Evolutionary conservation across 2,888 invertebrate genomes (phyloP).

Genomic region (Agonum fuliginosum): DNA sequence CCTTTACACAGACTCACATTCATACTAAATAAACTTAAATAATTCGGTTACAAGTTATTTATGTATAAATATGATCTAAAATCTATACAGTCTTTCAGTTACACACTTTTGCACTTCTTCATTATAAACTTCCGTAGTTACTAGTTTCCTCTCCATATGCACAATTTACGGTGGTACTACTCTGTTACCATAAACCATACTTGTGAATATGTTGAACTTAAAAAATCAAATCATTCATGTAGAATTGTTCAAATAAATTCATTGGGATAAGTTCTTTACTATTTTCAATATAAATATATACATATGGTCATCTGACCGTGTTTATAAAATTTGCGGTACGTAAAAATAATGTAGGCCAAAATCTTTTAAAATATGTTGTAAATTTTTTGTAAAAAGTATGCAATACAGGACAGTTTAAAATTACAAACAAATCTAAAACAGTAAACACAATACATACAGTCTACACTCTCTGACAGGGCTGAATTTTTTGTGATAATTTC

Average conservation of each 20-base stretch:
- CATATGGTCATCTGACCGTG: constrained; percentile 2
- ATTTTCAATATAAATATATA: constrained; percentile 33
- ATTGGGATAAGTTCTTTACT: constrained; percentile 5
- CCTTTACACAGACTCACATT: constrained; percentile 39
- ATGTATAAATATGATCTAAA: constrained; percentile 62
- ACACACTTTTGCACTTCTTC: constrained; percentile 70
- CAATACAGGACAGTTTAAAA: constrained; percentile 2
- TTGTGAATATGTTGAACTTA: constrained; percentile 13
- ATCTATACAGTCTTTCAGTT: constrained; percentile 72
- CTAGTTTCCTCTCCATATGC: constrained; percentile 60
- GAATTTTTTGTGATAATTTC: constrained; percentile 22
- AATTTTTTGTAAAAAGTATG: constrained; percentile 15
- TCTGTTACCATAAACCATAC: constrained; percentile 10
- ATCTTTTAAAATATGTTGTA: constrained; percentile 1
- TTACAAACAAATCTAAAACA: constrained; percentile 13
- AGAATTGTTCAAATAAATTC: constrained; percentile 7
- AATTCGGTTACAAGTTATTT: constrained; percentile 55
- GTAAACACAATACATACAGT: constrained; percentile 45
- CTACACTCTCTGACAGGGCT: constrained; percentile 40
- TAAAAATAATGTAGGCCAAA: constrained; percentile 44
- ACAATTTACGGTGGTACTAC: constrained; percentile 52
- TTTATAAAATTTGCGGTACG: constrained; percentile 20
- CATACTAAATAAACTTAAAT: constrained; percentile 54
- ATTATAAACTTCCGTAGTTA: constrained; percentile 57
- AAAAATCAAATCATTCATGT: too few species aligned